phyloP scores from a whole-genome alignment of 2,113 vertebrate genomes.

The Thunnus maccoyii region DNA sequence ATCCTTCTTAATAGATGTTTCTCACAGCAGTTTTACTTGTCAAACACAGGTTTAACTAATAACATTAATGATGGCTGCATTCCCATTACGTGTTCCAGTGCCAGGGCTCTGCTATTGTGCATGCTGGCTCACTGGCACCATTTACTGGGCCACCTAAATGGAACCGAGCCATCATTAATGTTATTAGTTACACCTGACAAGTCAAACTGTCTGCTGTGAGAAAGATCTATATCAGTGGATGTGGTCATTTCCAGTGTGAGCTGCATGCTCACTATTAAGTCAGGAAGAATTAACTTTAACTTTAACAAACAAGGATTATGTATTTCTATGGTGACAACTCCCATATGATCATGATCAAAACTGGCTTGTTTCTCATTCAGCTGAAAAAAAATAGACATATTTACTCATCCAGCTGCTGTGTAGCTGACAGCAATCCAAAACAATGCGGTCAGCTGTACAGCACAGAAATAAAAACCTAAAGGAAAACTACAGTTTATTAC shows the following conservation, averaged over 20 bases:
- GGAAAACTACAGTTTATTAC: not conserved
- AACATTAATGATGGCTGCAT: slow-evolving; percentile 46
- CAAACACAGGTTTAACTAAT: slow-evolving; percentile 52
- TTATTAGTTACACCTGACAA: slow-evolving; percentile 73
- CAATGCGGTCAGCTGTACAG: too few relatives aligned
- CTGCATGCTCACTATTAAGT: slow-evolving; percentile 32
- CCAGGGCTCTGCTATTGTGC: slow-evolving; percentile 58
- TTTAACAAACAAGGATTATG: slow-evolving; percentile 10
- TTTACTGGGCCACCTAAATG: slow-evolving; percentile 66
- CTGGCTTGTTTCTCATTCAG: slow-evolving; percentile 20
- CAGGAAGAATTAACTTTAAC: slow-evolving; percentile 49
- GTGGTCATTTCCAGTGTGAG: slow-evolving; percentile 47
- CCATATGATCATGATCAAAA: slow-evolving; percentile 43
- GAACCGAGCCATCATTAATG: slow-evolving; percentile 63
- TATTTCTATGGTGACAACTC: slow-evolving; percentile 41
- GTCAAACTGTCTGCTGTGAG: slow-evolving; percentile 56
- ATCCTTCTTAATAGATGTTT: slow-evolving; percentile 41
- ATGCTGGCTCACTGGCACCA: slow-evolving; percentile 57
- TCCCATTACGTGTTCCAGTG: slow-evolving; percentile 46
- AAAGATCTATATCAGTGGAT: slow-evolving; percentile 65
- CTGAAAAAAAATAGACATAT: too few relatives aligned
- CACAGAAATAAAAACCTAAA: too few relatives aligned
- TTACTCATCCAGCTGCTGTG: too few relatives aligned
- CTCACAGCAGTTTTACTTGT: slow-evolving; percentile 25
- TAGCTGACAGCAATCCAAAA: too few relatives aligned